Evolutionary conservation across 2,113 vertebrate species (phyloP).

Genomic region (Tichodroma muraria): DNA sequence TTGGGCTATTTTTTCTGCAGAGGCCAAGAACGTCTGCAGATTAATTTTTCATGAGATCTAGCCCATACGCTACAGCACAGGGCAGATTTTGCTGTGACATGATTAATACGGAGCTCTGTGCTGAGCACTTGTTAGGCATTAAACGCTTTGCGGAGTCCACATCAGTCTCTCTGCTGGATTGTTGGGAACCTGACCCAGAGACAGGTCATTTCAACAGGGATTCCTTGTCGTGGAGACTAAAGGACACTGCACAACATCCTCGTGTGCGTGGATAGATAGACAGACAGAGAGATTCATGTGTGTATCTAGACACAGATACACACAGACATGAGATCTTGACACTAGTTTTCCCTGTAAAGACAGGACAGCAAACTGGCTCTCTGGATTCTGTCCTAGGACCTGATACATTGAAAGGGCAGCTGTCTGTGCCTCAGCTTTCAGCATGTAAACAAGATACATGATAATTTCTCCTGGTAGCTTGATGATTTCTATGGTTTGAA

Average conservation of each 20-base stretch:
- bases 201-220: neutral
- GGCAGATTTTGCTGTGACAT: neutral
- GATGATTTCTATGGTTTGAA: neutral
- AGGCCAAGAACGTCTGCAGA: neutral
- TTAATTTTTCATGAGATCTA: slow-evolving; percentile 1
- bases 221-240: neutral
- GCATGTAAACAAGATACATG: neutral
- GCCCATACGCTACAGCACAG: neutral
- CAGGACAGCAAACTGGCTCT: neutral
- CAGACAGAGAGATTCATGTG: rapidly evolving
- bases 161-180: neutral
- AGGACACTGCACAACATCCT: neutral
- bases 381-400: neutral
- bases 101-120: neutral
- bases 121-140: neutral
- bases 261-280: neutral
- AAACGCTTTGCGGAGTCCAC: neutral
- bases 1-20: neutral
- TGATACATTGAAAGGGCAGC: neutral
- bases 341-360: neutral
- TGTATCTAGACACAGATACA: neutral
- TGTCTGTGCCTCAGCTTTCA: neutral
- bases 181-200: neutral
- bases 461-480: neutral
- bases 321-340: neutral